These are phyloP conservation scores for Squalus acanthias DNA, from an alignment of 2,797 vertebrate genomes.

Conservation along the genomic window DNA sequence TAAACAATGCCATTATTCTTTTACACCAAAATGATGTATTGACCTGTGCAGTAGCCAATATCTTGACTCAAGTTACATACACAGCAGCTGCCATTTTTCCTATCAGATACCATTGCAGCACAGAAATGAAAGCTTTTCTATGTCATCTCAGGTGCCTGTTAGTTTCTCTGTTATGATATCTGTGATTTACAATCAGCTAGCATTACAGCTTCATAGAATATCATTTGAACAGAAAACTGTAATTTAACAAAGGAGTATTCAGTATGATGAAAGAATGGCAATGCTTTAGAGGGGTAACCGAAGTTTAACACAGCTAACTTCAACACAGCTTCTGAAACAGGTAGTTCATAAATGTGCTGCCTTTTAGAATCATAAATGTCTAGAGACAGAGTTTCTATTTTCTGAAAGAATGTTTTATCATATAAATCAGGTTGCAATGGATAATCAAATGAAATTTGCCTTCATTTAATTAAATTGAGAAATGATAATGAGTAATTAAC, in stretches of 20 bases:
- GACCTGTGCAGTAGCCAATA: background rate
- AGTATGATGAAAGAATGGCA: background rate
- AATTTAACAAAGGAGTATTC: background rate
- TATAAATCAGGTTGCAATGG: too few species aligned
- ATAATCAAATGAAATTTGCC: background rate
- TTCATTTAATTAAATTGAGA: background rate
- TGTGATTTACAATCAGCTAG: background rate
- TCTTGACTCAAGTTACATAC: background rate
- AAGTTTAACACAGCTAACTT: background rate
- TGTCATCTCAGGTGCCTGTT: background rate
- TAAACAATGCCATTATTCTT: background rate
- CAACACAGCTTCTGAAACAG: background rate
- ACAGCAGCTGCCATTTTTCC: background rate
- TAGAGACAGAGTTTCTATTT: background rate
- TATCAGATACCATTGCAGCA: background rate
- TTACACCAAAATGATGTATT: background rate
- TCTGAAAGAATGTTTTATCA: too few species aligned
- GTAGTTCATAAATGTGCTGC: background rate
- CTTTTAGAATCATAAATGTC: conserved; percentile 1
- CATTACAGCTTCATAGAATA: background rate
- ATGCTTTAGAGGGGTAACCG: background rate
- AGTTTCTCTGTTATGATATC: background rate
- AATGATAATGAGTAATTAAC: background rate
- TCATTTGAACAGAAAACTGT: background rate
- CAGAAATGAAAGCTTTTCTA: background rate